Base-by-base conservation (phyloP, 2,797 vertebrate species). In the Sebastes kiyomatsui region DNA sequence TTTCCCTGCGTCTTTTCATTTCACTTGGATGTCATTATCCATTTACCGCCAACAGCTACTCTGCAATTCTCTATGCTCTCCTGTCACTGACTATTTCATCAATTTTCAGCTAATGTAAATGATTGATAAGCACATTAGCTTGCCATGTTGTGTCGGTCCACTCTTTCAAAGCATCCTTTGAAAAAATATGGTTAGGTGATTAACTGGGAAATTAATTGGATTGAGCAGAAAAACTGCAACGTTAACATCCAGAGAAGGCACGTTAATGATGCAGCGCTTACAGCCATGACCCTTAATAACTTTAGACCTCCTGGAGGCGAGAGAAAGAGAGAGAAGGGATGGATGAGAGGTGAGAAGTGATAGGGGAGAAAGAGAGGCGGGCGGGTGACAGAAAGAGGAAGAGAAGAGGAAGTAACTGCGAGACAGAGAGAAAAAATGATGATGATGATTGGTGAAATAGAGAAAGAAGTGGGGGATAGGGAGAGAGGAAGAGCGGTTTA, bases 201-300 rank as follows among this genome's bases (percentile, higher is more conserved):
- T 87, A 88, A 83, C 74, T 72, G 30, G 80, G 86, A 85, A 74
- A 77, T 73, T 71, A 88, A 91, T 87, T 88, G 80, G 68, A 85
- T 62, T 59, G 61, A 82, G 68, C 80, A 77, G 71, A 85, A 78
- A 83, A 83, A 84, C 55, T 58, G 56, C 59, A 81, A 78, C 11
- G 20, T 71, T 83, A 82, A 85, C 82, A 82, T 82, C 61, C 72
- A 69, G 75, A 81, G 56, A 70, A 69, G 72, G 88, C 72, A 62
- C 62, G 49, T 80, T 83, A 87, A 86, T 88, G 87, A 87, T 85
- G 77, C 70, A 82, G 74, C 13, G 49, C 79, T 80, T 46, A 71
- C 74, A 74, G 65, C 64, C 61, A 38, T 52, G 75, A 79, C 81
- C 81, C 67, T 52, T 72, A 67, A 83, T 83, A 83, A 82, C 79